A percentile compares a stretch with the other conserved stretches of the same genome.
Conservation (phyloP, 2,797 vertebrate genomes). For the Periophthalmus magnuspinnatus region DNA sequence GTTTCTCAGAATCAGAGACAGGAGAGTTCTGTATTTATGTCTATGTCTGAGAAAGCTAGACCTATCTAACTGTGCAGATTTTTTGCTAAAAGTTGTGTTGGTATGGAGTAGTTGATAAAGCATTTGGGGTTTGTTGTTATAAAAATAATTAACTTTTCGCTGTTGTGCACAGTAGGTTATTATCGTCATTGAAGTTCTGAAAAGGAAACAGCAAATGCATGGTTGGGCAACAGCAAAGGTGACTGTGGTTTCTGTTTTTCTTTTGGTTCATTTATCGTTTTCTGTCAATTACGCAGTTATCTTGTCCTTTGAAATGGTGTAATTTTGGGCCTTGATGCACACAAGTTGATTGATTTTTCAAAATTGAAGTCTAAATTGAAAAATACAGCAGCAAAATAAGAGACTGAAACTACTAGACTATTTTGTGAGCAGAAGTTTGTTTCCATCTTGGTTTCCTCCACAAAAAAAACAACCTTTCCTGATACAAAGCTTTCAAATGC, state of each 20-base stretch:
- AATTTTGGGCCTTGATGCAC: background rate
- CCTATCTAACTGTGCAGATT: too few relatives aligned
- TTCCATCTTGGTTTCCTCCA: background rate
- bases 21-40: too few relatives aligned
- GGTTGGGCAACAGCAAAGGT: background rate
- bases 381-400: background rate
- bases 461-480: background rate
- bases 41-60: too few relatives aligned
- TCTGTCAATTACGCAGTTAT: background rate
- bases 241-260: background rate
- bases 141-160: too few relatives aligned
- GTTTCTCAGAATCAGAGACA: too few relatives aligned
- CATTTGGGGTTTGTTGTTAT: background rate
- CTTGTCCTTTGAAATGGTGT: background rate
- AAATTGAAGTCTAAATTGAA: constrained; percentile 7
- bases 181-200: background rate
- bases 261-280: background rate
- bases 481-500: background rate
- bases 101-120: too few relatives aligned
- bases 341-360: constrained; percentile 10
- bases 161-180: background rate
- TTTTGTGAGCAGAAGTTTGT: background rate
- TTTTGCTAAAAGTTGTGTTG: too few relatives aligned
- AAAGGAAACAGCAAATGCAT: background rate
- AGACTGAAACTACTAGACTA: background rate